A percentile compares a stretch with the other conserved stretches of the same genome.
Conservation (phyloP, 2,888 invertebrate genomes). For the Amblyjoppa proteus region DNA sequence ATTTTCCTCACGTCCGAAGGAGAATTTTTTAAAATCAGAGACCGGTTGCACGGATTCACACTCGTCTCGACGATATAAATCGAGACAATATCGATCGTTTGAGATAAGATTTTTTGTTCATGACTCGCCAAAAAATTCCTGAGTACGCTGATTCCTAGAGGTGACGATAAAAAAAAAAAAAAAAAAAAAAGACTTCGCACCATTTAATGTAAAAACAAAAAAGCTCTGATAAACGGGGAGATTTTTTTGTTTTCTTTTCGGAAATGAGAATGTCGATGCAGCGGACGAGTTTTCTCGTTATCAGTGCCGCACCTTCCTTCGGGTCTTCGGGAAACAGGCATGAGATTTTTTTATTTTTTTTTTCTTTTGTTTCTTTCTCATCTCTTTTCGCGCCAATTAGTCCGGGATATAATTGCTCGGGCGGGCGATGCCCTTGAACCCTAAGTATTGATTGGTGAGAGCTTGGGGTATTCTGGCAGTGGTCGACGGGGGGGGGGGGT, state of each 20-base stretch:
- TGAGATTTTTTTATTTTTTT: neutral
- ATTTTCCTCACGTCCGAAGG: neutral
- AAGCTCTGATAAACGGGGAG: neutral
- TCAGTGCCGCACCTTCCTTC: constrained; percentile 9
- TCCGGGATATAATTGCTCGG: constrained; percentile 83
- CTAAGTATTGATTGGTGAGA: constrained; percentile 84
- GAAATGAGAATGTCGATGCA: neutral
- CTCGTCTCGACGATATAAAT: too few relatives aligned
- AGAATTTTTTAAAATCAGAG: neutral
- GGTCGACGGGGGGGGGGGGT: constrained; percentile 68
- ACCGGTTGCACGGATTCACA: too few relatives aligned
- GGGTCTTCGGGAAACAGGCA: neutral
- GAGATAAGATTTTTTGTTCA: too few relatives aligned
- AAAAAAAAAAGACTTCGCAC: too few relatives aligned
- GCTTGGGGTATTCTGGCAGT: constrained; percentile 80
- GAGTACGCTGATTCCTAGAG: too few relatives aligned
- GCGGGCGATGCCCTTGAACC: constrained; percentile 85
- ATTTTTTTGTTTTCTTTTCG: neutral
- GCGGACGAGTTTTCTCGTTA: neutral
- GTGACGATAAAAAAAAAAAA: too few relatives aligned
- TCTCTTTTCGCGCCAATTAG: constrained; percentile 78
- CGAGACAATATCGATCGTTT: too few relatives aligned
- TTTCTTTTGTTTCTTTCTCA: constrained; percentile 24
- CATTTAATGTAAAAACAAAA: too few relatives aligned
- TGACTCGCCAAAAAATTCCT: too few relatives aligned